Evolutionary conservation across 2,797 vertebrate genomes (phyloP).

Genomic region (Gephyroberyx darwinii): DNA sequence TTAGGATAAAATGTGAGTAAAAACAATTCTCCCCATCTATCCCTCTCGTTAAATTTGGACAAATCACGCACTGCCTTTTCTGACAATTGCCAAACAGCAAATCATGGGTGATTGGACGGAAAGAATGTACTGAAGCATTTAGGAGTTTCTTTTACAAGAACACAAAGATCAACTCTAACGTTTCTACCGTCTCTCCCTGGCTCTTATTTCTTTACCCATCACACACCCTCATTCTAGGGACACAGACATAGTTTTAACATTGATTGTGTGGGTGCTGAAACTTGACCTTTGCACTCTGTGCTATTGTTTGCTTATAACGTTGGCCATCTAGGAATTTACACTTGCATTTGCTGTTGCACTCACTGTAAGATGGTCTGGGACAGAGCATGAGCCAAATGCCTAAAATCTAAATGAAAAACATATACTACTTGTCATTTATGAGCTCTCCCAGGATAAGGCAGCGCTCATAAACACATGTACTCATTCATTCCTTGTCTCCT

Average conservation of each 20-base stretch:
- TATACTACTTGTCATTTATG: constrained; percentile 52
- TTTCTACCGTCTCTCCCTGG: not conserved
- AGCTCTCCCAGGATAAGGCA: constrained; percentile 46
- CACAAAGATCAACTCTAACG: not conserved
- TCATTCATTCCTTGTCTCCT: constrained; percentile 46
- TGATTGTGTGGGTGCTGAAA: not conserved
- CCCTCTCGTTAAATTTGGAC: not conserved
- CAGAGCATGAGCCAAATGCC: constrained; percentile 14
- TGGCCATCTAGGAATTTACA: constrained; percentile 18
- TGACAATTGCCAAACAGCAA: not conserved
- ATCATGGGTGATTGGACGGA: constrained; percentile 23
- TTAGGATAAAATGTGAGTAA: not conserved
- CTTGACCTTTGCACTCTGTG: not conserved
- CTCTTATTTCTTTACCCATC: constrained; percentile 5
- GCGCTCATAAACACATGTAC: constrained; percentile 48
- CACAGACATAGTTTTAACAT: constrained; percentile 18
- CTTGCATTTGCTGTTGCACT: not conserved
- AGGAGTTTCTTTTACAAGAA: constrained; percentile 41
- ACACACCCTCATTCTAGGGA: not conserved
- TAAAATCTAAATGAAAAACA: constrained; percentile 55
- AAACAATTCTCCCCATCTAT: constrained; percentile 12
- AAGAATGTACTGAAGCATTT: constrained; percentile 11
- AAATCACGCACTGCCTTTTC: not conserved
- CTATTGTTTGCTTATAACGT: constrained; percentile 8
- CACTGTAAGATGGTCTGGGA: constrained; percentile 20